Conservation (phyloP, 2,888 invertebrate genomes). For the Synanthedon tipuliformis region DNA sequence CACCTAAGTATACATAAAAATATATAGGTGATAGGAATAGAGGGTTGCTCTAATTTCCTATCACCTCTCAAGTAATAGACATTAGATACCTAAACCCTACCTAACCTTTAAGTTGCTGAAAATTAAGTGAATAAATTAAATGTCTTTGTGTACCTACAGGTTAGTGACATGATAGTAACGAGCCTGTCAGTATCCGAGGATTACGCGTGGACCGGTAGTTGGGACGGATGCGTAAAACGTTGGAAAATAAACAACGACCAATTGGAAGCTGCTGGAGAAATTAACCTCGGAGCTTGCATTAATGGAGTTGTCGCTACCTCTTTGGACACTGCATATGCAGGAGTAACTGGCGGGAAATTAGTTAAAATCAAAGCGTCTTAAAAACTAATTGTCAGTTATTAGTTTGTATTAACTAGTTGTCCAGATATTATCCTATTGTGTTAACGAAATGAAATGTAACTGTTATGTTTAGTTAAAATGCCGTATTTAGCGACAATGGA, state of each 20-base stretch:
- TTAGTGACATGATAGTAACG: conserved; percentile 63
- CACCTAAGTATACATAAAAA: too few species aligned
- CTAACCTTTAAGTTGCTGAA: conserved; percentile 1
- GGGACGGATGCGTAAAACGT: conserved; percentile 64
- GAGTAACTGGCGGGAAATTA: conserved; percentile 37
- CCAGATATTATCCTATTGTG: too few species aligned
- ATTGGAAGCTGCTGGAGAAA: conserved; percentile 37
- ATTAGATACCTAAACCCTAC: too few species aligned
- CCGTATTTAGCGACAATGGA: too few species aligned
- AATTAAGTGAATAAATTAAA: not conserved
- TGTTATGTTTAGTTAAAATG: too few species aligned
- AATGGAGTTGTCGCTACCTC: conserved; percentile 36
- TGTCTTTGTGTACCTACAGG: conserved; percentile 21
- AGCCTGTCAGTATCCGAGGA: conserved; percentile 48
- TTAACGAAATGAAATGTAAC: too few species aligned
- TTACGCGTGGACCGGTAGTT: conserved; percentile 67
- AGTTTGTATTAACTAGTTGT: too few species aligned
- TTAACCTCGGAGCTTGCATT: conserved; percentile 44
- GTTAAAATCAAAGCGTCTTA: conserved; percentile 19
- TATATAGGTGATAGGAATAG: too few species aligned
- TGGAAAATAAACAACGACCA: conserved; percentile 44
- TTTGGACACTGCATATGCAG: conserved; percentile 27
- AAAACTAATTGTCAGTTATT: not conserved
- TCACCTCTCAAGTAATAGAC: not conserved
- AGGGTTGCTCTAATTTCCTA: conserved; percentile 2